phyloP scores from a whole-genome alignment of 2,888 invertebrate species.

The Rosalia funebris region DNA sequence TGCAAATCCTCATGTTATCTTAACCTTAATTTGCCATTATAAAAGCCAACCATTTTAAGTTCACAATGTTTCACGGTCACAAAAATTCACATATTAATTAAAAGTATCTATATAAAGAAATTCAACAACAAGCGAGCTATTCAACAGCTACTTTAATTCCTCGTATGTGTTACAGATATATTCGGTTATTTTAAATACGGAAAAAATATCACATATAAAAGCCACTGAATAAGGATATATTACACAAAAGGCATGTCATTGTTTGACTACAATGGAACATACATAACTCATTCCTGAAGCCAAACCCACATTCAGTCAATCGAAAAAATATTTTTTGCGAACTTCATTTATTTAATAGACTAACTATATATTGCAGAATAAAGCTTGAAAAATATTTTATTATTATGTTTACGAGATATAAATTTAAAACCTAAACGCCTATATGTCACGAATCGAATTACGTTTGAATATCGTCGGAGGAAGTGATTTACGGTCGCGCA shows the following conservation, averaged over 20 bases:
- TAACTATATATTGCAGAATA: not conserved
- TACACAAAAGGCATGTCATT: slow-evolving; percentile 29
- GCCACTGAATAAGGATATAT: slow-evolving; percentile 17
- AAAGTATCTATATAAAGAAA: slow-evolving; percentile 14
- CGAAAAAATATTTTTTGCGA: slow-evolving; percentile 14
- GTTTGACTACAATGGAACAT: slow-evolving; percentile 16
- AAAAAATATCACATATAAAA: slow-evolving; percentile 26
- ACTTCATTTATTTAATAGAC: not conserved
- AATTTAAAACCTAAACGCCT: slow-evolving; percentile 4
- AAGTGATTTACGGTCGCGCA: slow-evolving; percentile 44
- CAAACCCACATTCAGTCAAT: slow-evolving; percentile 43
- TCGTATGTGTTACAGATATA: not conserved
- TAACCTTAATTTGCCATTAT: slow-evolving; percentile 43
- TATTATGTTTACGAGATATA: not conserved
- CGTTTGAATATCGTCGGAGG: slow-evolving; percentile 29
- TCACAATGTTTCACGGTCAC: slow-evolving; percentile 29
- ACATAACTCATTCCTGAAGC: slow-evolving; percentile 31
- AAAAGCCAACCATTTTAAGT: slow-evolving; percentile 35
- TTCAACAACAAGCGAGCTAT: slow-evolving; percentile 7
- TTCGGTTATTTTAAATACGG: slow-evolving; percentile 10
- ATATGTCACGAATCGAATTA: slow-evolving; percentile 16
- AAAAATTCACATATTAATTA: slow-evolving; percentile 34
- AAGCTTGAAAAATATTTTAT: not conserved
- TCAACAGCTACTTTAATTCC: slow-evolving; percentile 4
- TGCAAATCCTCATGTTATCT: slow-evolving; percentile 57